Percentiles rank a stretch among this genome's conserved stretches.
These are phyloP conservation scores for Carlito syrichta DNA, from an alignment of 2,113 vertebrate genomes.

Conservation along the genomic window DNA sequence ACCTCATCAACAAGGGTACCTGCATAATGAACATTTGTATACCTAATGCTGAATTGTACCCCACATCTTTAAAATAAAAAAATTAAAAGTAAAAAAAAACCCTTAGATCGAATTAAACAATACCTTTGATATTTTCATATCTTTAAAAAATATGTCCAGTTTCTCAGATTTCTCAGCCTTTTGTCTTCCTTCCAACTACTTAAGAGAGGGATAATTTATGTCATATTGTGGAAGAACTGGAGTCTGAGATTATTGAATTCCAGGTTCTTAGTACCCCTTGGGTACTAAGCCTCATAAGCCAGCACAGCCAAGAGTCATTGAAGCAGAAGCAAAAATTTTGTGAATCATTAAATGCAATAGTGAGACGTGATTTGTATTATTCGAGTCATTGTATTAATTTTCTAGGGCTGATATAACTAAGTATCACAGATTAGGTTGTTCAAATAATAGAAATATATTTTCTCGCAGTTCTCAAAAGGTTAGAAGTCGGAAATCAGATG, in stretches of 20 bases:
- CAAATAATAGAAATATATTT: not conserved
- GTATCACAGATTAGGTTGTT: not conserved
- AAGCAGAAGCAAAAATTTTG: not conserved
- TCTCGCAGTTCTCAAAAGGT: not conserved
- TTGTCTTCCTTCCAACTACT: not conserved
- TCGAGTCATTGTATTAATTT: not conserved
- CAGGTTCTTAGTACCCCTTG: not conserved
- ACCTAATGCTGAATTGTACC: too few relatives aligned
- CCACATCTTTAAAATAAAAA: too few relatives aligned
- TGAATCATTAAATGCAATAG: not conserved
- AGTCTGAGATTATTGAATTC: not conserved
- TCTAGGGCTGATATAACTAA: not conserved
- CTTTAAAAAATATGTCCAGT: not conserved
- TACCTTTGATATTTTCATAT: not conserved
- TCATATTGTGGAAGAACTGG: not conserved
- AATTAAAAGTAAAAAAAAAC: too few relatives aligned
- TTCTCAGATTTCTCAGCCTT: not conserved
- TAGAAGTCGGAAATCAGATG: not conserved
- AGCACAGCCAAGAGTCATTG: not conserved
- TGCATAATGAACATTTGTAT: too few relatives aligned
- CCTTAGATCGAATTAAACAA: not conserved
- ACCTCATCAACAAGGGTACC: too few relatives aligned
- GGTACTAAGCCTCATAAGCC: not conserved
- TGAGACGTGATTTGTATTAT: not conserved
- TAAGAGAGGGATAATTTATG: not conserved